Conservation (phyloP, 2,113 vertebrate species). For the Platysteira castanea region DNA sequence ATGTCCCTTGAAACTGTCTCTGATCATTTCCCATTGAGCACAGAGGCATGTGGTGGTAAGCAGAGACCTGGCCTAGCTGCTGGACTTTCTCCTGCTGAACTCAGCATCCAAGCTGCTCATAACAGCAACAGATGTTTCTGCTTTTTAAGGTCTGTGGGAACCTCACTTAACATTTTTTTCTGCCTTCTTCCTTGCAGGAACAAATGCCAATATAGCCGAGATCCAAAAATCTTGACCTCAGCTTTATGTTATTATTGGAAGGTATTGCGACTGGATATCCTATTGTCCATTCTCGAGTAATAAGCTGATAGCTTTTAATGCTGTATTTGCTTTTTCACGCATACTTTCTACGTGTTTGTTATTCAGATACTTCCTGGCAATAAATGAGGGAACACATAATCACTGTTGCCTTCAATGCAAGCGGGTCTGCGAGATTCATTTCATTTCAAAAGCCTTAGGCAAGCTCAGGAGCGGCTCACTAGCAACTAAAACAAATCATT, state of each 20-base stretch:
- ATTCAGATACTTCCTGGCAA: slow-evolving; percentile 25
- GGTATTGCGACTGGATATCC: background rate
- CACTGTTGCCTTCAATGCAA: background rate
- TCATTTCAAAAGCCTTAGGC: background rate
- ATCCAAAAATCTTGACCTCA: slow-evolving; percentile 51
- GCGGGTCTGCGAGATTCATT: background rate
- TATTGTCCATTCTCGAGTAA: slow-evolving; percentile 16
- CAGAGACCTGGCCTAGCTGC: slow-evolving; percentile 20
- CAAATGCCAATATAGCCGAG: slow-evolving; percentile 24
- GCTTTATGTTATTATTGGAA: slow-evolving; percentile 32
- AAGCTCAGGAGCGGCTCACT: background rate
- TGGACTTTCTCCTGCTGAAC: slow-evolving; percentile 52
- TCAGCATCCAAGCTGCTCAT: slow-evolving; percentile 12
- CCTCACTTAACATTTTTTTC: background rate
- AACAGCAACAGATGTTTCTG: slow-evolving; percentile 68
- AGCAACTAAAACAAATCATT: background rate
- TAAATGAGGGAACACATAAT: slow-evolving; percentile 13
- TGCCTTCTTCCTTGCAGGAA: background rate
- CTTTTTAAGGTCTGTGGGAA: slow-evolving; percentile 69
- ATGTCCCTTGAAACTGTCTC: slow-evolving; percentile 25
- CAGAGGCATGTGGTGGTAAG: slow-evolving; percentile 11
- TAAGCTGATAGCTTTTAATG: background rate
- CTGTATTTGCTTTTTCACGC: slow-evolving; percentile 13
- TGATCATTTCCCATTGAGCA: slow-evolving; percentile 36
- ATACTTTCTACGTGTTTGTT: slow-evolving; percentile 10